These are phyloP conservation scores for Mixornis gularis DNA, from an alignment of 2,113 vertebrate species.

Conservation along the genomic window DNA sequence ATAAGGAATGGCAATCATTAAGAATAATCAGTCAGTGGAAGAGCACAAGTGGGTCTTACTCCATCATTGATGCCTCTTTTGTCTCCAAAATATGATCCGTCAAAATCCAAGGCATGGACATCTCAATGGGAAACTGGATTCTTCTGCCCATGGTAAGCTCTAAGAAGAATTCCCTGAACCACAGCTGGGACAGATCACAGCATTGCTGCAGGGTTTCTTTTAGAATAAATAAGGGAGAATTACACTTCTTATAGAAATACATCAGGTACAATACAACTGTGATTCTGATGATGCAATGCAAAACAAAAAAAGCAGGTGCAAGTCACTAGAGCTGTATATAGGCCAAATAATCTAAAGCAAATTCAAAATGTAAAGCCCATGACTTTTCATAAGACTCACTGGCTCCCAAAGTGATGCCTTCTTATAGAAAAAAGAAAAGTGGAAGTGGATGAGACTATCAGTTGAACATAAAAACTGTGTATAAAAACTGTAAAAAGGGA, in stretches of 20 bases:
- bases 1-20: neutral
- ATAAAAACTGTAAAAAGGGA: neutral
- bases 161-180: conserved; percentile 93
- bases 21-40: neutral
- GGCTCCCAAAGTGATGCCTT: neutral
- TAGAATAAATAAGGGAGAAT: conserved; percentile 15
- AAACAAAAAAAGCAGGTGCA: conserved; percentile 23
- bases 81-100: conserved; percentile 90
- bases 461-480: neutral
- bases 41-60: conserved; percentile 65
- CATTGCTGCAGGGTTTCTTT: conserved; percentile 82
- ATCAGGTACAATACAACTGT: neutral
- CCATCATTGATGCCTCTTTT: conserved; percentile 85
- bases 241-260: neutral
- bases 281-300: conserved; percentile 10
- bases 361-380: neutral
- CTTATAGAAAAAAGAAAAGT: neutral
- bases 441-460: neutral
- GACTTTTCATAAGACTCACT: neutral
- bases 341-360: neutral
- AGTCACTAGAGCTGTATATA: neutral
- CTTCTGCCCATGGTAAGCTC: conserved; percentile 87
- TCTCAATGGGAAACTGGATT: conserved; percentile 87
- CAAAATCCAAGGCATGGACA: conserved; percentile 99
- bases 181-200: conserved; percentile 82